These are phyloP conservation scores for Agriotes lineatus DNA, from an alignment of 2,888 invertebrate genomes.

Conservation along the genomic window DNA sequence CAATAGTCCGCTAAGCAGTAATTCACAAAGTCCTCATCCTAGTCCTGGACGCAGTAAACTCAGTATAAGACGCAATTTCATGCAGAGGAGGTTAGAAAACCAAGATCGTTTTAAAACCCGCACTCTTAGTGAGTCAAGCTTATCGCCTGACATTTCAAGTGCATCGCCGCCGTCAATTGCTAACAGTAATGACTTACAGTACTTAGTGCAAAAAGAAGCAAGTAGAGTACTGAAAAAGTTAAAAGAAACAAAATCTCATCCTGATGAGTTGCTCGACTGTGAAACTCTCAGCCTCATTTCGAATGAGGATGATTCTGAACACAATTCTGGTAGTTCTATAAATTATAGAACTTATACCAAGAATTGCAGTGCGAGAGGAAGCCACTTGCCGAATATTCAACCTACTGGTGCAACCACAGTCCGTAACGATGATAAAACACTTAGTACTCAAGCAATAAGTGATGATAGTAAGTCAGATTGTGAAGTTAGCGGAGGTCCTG, in stretches of 20 bases:
- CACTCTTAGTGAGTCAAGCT: slow-evolving; percentile 71
- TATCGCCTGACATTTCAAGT: slow-evolving; percentile 68
- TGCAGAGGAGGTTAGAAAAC: slow-evolving; percentile 74
- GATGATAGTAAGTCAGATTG: slow-evolving; percentile 53
- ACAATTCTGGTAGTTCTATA: slow-evolving; percentile 70
- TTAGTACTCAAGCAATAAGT: too few species aligned
- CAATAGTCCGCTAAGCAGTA: slow-evolving; percentile 15
- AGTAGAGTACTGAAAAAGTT: slow-evolving; percentile 70
- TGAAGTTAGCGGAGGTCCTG: slow-evolving; percentile 48
- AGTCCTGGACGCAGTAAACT: slow-evolving; percentile 52
- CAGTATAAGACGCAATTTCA: slow-evolving; percentile 59
- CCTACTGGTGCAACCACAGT: slow-evolving; percentile 58
- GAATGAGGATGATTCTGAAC: slow-evolving; percentile 79
- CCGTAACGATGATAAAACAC: background rate
- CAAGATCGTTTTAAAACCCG: slow-evolving; percentile 82
- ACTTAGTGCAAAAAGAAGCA: slow-evolving; percentile 70
- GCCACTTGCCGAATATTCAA: slow-evolving; percentile 57
- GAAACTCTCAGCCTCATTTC: slow-evolving; percentile 79
- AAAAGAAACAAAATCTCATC: slow-evolving; percentile 66
- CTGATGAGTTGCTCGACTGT: slow-evolving; percentile 68
- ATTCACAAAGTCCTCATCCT: slow-evolving; percentile 13
- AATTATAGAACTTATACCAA: slow-evolving; percentile 73
- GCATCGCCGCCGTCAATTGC: slow-evolving; percentile 49
- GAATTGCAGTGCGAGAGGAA: slow-evolving; percentile 65
- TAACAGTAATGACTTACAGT: slow-evolving; percentile 51